Conservation (phyloP, 2,113 vertebrate species). For the Chionodraco myersi region DNA sequence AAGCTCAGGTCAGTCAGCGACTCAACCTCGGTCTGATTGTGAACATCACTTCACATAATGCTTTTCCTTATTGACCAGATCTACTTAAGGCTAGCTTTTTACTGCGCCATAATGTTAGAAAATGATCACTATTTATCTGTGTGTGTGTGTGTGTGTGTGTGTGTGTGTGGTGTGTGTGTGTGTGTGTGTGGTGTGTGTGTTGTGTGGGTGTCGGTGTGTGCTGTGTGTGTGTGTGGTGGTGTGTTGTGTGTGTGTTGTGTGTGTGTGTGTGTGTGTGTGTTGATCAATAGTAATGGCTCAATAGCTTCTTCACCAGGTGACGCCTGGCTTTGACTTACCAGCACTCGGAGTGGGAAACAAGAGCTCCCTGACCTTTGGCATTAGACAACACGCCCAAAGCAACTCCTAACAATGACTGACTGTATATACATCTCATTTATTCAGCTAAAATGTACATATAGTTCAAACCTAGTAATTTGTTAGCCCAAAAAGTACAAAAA, state of each 20-base stretch:
- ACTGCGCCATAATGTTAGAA: constrained; percentile 1
- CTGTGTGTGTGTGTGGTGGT: constrained; percentile 27
- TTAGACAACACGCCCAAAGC: background rate
- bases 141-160: constrained; percentile 8
- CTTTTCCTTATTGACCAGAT: background rate
- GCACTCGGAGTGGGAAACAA: background rate
- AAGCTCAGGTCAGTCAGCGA: constrained; percentile 10
- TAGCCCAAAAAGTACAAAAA: background rate
- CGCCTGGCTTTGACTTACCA: constrained; percentile 32
- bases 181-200: constrained; percentile 10
- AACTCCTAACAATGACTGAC: background rate
- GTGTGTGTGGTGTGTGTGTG: background rate
- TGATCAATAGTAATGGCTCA: constrained; percentile 67
- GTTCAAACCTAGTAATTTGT: background rate
- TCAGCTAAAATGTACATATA: background rate
- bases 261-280: constrained; percentile 6
- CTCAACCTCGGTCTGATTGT: background rate
- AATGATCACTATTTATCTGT: constrained; percentile 25
- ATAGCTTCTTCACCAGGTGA: constrained; percentile 52
- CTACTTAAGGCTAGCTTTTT: background rate
- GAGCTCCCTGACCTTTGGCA: background rate
- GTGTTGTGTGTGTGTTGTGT: constrained; percentile 25
- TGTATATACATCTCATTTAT: background rate
- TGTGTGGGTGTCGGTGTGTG: constrained; percentile 3
- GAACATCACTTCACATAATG: background rate